These are phyloP conservation scores for Campoplex nolae DNA, from an alignment of 2,888 invertebrate species.

Conservation along the genomic window DNA sequence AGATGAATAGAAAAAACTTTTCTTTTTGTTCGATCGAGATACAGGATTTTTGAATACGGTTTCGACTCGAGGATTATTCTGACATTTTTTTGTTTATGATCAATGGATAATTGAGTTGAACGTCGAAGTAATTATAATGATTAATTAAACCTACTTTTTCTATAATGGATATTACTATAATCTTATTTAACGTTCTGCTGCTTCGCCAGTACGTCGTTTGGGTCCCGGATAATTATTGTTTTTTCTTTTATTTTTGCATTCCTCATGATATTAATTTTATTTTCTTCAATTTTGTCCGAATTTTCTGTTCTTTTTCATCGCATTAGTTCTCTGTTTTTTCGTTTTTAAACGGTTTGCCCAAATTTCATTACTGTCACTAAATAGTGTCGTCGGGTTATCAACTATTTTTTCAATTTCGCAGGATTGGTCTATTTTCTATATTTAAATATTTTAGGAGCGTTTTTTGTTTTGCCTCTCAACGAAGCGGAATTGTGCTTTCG, in stretches of 20 bases:
- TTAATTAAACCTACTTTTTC: constrained; percentile 48
- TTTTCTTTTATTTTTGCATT: constrained; percentile 28
- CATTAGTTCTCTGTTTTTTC: neutral
- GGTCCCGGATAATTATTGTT: constrained; percentile 78
- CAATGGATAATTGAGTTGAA: constrained; percentile 27
- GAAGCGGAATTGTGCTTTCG: neutral
- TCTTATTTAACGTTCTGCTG: constrained; percentile 71
- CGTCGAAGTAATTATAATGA: constrained; percentile 40
- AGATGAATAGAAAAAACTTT: neutral
- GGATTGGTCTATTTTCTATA: constrained; percentile 32
- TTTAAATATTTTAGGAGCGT: constrained; percentile 13
- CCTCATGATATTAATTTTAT: constrained; percentile 27
- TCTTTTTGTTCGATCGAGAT: neutral
- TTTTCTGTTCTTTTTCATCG: neutral
- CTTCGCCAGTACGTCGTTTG: constrained; percentile 70
- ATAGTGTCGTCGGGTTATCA: neutral
- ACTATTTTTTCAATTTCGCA: constrained; percentile 1
- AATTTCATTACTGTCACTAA: constrained; percentile 51
- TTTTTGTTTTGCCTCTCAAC: constrained; percentile 7
- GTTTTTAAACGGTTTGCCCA: constrained; percentile 45
- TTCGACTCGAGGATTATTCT: neutral
- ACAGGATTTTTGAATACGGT: neutral
- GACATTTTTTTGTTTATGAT: constrained; percentile 13
- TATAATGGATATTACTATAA: constrained; percentile 60
- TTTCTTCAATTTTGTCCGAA: neutral